Base-by-base conservation (phyloP, 2,888 invertebrate species). In the Lepidonotus clava region DNA sequence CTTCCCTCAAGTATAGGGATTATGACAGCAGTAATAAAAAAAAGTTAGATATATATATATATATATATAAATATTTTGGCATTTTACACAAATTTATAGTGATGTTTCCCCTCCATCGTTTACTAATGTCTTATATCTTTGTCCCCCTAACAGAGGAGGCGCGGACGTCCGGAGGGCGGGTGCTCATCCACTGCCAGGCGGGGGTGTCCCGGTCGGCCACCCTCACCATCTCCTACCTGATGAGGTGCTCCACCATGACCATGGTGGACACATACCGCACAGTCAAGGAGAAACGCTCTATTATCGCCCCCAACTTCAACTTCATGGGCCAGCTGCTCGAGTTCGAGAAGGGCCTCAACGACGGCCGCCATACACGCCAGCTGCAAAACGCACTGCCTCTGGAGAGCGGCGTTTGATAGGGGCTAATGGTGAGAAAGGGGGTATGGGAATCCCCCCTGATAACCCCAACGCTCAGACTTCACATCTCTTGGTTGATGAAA, bases 181-280 rank as follows among this genome's bases (percentile, higher is more conserved):
- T 98, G 61, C 95, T 98, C 92, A 96, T 98, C 88, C 98, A 98
- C 95, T 98, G 98, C 94, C 98, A 98, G 93, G 98, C 98, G 84
- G 98, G 98, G 84, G 97, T 98, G 83, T 98, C 98, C 86, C 96
- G 98, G 90, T 98, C 98, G 89, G 98, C 98, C 89, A 98, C 98
- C 89, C 96, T 98, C 93, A 98, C 98, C 92, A 98, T 98, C 92
- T 98, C 98, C 83, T 98, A 97, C 95, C 96, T 98, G 91, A 98
- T 98, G 97, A 96, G 97, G 92, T 97, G 97, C 95, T 91, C 92
- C 93, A 96, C 96, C 88, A 94, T 98, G 94, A 96, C 96, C 56
- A 97, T 97, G 95, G 96, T 97, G 71, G 97, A 98, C 92, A 98
- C 98, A 0, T 98, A 97, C 95, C 96, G 96, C 91, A 96, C 96